Evolutionary conservation across 2,113 vertebrate species (phyloP), one percentile per base, ranked within the genome.

Genomic region (Eleginops maclovinus): DNA sequence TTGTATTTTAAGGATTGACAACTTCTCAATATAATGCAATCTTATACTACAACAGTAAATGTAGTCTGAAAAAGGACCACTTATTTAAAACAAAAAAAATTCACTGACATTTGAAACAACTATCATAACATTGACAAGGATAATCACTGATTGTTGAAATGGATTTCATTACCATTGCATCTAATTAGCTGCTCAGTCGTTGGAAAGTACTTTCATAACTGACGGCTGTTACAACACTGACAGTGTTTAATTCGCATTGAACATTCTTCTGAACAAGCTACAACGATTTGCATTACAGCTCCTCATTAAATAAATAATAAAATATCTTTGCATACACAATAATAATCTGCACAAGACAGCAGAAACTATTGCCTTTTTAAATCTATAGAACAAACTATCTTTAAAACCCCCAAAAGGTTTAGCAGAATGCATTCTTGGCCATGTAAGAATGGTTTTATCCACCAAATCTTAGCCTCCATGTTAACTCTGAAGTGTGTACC

Each of bases 301-400:
- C 31, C 31, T 8, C 31, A 4, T 36, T 36, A 4, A 36, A 36
- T 40, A 28, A 55, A n/a, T 72, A 28, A 66, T 1, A 4, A 15
- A 14, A 47, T 61, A 14, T 63, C 56, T 82, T 41, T 22, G n/a
- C 47, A 54, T 44, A 66, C 13, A 15, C 28, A 50, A 40, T 26
- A 2, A 40, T 36, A 9, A 8, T 69, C 31, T 21, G 13, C 65
- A 21, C 17, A 31, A 47, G 2, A 43, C 26, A 22, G 54, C 26
- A 26, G n/a, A 10, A 56, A 58, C 44, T 46, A 36, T n/a, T 50
- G 44, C 28, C 59, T 79, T 49, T 79, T 22, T 36, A 36, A 4
- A 36, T 36, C 31, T 36, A 28, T 24, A 28, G 11, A 54, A 75
- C 43, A 49, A 17, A 14, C 14, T 54, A 24, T 24, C 19, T 51